These are phyloP conservation scores for Turritopsis dohrnii DNA, from an alignment of 30 jellyfish, hydroid and myxozoan species.

Conservation along the genomic window DNA sequence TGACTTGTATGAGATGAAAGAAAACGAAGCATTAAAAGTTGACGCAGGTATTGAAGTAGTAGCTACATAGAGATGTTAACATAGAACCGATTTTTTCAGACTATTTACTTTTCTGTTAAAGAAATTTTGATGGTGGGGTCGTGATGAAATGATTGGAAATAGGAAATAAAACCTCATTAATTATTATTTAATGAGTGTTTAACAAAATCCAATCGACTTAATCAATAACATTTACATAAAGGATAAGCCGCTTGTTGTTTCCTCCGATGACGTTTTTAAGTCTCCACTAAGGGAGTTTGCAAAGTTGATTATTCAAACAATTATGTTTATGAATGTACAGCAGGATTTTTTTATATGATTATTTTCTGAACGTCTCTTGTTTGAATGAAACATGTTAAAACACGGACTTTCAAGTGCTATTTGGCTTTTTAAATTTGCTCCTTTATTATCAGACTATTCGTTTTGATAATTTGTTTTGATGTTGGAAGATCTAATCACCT, in stretches of 20 bases:
- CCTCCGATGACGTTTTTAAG: neutral
- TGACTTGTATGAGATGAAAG: too few species aligned
- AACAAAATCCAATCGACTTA: neutral
- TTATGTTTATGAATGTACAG: neutral
- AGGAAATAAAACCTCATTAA: neutral
- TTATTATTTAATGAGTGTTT: neutral
- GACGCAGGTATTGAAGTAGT: too few species aligned
- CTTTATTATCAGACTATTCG: neutral
- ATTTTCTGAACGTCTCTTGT: neutral
- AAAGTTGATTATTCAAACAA: neutral
- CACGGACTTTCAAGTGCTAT: neutral
- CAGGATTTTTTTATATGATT: neutral
- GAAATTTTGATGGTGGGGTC: too few species aligned
- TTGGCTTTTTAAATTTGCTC: neutral
- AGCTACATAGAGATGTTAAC: too few species aligned
- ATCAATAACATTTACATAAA: neutral
- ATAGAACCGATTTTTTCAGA: too few species aligned
- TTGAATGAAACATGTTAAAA: neutral
- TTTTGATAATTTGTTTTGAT: neutral
- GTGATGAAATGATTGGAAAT: too few species aligned
- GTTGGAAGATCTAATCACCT: neutral
- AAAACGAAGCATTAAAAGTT: too few species aligned
- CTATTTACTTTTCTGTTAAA: too few species aligned
- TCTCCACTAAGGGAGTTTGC: neutral
- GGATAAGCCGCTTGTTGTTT: neutral